These are phyloP conservation scores for Notechis scutatus DNA, from an alignment of 2,113 vertebrate genomes.

Conservation along the genomic window DNA sequence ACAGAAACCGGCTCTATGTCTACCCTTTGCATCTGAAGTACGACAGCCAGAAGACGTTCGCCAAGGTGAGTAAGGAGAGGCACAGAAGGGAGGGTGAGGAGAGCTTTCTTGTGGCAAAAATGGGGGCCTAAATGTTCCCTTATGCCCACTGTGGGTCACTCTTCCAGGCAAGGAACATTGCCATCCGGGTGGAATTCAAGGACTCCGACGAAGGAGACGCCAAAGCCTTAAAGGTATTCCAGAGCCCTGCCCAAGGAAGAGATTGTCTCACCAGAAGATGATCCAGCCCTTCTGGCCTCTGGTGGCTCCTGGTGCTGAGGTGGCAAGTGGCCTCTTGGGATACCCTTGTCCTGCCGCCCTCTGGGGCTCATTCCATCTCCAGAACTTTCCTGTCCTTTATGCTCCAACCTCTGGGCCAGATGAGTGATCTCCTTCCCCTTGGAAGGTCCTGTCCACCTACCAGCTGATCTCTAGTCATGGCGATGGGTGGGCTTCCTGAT, in stretches of 20 bases:
- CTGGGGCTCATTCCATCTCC: not conserved
- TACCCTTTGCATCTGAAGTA: constrained; percentile 94
- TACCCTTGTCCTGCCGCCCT: not conserved
- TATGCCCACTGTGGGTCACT: not conserved
- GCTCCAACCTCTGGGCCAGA: not conserved
- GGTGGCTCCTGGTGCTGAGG: not conserved
- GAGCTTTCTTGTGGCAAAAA: not conserved
- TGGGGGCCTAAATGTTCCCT: not conserved
- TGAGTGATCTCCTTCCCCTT: not conserved
- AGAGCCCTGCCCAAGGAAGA: not conserved
- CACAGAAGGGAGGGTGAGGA: not conserved
- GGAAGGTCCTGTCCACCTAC: not conserved
- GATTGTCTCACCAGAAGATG: not conserved
- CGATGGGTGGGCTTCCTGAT: not conserved
- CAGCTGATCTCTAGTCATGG: not conserved
- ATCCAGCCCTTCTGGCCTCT: not conserved
- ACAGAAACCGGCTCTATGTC: constrained; percentile 93
- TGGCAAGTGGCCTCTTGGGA: not conserved
- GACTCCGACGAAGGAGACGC: constrained; percentile 89
- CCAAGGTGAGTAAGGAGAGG: constrained; percentile 77
- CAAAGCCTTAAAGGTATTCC: constrained; percentile 78
- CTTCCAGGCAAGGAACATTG: constrained; percentile 90
- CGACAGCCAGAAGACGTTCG: constrained; percentile 95
- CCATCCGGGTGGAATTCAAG: constrained; percentile 87
- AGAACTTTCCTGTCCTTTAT: not conserved